Percentiles rank a stretch among this genome's conserved stretches.
These are phyloP conservation scores for Pelochelys cantorii DNA, from an alignment of 2,797 vertebrate species.

Conservation along the genomic window DNA sequence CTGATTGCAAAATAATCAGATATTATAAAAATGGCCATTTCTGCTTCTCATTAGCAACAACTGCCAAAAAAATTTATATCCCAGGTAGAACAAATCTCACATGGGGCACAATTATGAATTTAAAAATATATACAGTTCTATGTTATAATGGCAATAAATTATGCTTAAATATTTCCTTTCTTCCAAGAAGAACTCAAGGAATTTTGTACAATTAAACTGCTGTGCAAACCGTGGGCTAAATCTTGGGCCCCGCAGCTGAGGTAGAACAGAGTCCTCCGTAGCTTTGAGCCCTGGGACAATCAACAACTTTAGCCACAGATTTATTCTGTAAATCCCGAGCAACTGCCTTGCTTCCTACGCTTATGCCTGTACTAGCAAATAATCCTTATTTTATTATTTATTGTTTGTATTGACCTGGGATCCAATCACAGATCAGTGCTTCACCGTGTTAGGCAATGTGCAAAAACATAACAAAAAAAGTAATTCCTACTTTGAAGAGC, in stretches of 20 bases:
- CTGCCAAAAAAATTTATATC: conserved; percentile 40
- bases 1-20: conserved; percentile 62
- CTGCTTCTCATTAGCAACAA: conserved; percentile 14
- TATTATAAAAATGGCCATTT: conserved; percentile 59
- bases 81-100: conserved; percentile 28
- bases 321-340: background rate
- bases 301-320: background rate
- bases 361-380: background rate
- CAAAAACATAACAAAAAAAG: background rate
- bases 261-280: background rate
- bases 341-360: background rate
- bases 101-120: conserved; percentile 39
- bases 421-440: background rate
- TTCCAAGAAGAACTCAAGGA: background rate
- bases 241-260: background rate
- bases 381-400: background rate
- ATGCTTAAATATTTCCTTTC: no score
- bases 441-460: background rate
- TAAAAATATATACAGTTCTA: conserved; percentile 5
- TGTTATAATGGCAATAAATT: no score
- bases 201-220: background rate
- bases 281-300: background rate
- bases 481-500: background rate
- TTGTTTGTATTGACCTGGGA: background rate
- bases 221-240: background rate